Evolutionary conservation across 2,888 invertebrate genomes (phyloP), one percentile per base, ranked within the genome.

Genomic region (Cantharis flavilabris): DNA sequence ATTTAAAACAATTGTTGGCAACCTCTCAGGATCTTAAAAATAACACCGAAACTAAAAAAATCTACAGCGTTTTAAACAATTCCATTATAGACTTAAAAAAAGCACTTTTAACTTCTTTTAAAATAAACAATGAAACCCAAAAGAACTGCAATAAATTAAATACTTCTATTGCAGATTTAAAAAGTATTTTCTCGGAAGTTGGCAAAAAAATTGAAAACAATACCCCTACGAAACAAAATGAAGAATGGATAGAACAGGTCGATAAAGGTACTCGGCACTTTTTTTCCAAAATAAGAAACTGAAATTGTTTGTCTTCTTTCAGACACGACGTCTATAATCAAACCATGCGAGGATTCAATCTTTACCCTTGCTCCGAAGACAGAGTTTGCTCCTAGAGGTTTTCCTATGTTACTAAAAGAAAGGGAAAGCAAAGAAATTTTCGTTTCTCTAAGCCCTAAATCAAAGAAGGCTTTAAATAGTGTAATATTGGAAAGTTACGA

Each of bases 321-420:
- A 83, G 88, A 86, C n/a, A 84, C 85, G 79, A 86, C 85, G 4
- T 79, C 83, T 13, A 84, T 82, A 75, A 75, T 81, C 62, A 76
- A 81, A 62, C 82, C 84, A 26, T 78, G 80, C 28, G 76, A 80
- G 11, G 79, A 83, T 49, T 75, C 76, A 0, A 83, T 84, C 72
- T 84, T 90, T 89, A 83, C 86, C 78, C 83, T 92, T 11, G 87
- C 85, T 71, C 87, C 87, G 81, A 88, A 92, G 82, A 86, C 86
- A n/a, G 85, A 87, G 28, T 91, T 91, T 85, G 80, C 92, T 33
- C 92, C 92, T 1, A 92, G 92, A 90, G 92, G 92, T 13, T 87
- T 91, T 87, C 92, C 92, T 9, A 92, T 90, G 67, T 90, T 91
- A 79, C 88, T 91, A 70, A 84, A 88, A 81, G 88, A 88, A 78